Evolutionary conservation across 2,797 vertebrate genomes (phyloP).

Genomic region (Muscicapa comitata): DNA sequence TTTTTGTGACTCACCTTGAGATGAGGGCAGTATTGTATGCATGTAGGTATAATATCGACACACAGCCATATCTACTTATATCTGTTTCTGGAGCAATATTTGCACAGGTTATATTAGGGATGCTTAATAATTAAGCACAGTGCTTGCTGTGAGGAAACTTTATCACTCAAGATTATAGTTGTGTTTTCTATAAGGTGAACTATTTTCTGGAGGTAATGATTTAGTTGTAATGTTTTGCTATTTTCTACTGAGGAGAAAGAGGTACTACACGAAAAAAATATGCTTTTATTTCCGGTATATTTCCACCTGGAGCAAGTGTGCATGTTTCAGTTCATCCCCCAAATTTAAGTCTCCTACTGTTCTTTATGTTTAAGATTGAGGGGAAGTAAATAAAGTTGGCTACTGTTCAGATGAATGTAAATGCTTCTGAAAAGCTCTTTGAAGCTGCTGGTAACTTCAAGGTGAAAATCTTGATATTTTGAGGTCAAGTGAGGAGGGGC

Average conservation of each 20-base stretch:
- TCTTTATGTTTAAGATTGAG: not conserved
- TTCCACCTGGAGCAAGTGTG: not conserved
- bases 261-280: not conserved
- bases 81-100: not conserved
- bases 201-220: not conserved
- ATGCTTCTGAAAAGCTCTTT: not conserved
- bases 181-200: not conserved
- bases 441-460: not conserved
- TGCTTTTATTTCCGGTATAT: not conserved
- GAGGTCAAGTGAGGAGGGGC: not conserved
- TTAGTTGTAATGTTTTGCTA: not conserved
- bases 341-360: not conserved
- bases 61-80: accelerated
- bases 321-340: not conserved
- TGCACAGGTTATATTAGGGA: not conserved
- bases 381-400: not conserved
- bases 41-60: not conserved
- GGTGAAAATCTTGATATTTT: not conserved
- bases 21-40: not conserved
- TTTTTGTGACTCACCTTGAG: not conserved
- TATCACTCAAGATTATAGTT: not conserved
- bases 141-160: not conserved
- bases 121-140: not conserved
- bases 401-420: not conserved
- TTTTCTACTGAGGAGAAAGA: not conserved